Evolutionary conservation across 2,113 vertebrate species (phyloP).

Genomic region (Pseudolaguvia tuberculata): DNA sequence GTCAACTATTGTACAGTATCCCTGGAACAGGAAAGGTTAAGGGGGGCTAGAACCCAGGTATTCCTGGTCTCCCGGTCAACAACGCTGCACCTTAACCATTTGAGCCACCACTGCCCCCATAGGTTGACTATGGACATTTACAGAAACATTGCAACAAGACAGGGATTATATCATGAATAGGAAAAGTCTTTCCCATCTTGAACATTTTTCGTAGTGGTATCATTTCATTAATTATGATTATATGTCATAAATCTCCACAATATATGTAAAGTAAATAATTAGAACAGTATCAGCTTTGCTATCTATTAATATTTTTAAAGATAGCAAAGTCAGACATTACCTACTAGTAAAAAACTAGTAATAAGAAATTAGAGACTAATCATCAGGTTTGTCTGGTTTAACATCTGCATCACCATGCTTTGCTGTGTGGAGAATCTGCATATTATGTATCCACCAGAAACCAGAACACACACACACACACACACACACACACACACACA

Average conservation of each 20-base stretch:
- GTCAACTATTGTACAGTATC: no score
- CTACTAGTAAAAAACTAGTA: neutral
- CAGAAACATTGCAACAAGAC: neutral
- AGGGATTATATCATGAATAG: neutral
- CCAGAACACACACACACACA: no score
- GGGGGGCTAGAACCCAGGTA: no score
- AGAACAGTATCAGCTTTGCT: no score
- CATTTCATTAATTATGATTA: neutral
- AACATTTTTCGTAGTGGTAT: neutral
- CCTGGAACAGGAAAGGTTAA: no score
- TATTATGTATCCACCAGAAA: neutral
- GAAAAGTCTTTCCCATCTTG: neutral
- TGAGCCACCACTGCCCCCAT: no score
- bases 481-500: no score
- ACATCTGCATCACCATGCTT: neutral
- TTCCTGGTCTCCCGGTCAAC: no score
- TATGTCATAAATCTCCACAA: neutral
- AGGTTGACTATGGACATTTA: conserved; percentile 29
- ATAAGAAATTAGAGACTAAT: neutral
- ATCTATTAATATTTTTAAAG: neutral
- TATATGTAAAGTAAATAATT: no score
- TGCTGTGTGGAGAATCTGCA: neutral
- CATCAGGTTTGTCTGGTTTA: no score
- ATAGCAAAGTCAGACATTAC: neutral
- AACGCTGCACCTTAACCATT: no score